Evolutionary conservation across 2,797 vertebrate genomes (phyloP), one percentile per base, ranked within the genome.

Genomic region (Paedocypris micromegethes): DNA sequence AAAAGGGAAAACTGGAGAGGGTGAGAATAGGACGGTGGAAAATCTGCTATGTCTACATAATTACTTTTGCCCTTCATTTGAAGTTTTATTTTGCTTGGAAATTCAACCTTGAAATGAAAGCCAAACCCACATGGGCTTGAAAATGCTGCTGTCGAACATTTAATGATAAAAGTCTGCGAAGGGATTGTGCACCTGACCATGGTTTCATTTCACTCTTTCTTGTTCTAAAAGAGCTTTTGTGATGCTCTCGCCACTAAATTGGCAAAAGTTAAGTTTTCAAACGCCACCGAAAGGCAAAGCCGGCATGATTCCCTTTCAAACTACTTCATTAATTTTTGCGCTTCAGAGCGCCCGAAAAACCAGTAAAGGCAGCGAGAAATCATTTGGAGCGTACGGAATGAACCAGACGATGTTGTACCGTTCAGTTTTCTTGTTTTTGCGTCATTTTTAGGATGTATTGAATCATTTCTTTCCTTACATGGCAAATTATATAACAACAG

Each of bases 61-160:
- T 7, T 61, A 75, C 71, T 73, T 64, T 57, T 68, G 72, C 74
- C 71, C 41, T 74, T 82, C 69, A 80, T 64, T 72, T 72, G 71
- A 50, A 56, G 68, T 49, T 66, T 57, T 58, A 61, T 71, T 57
- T 74, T 63, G 60, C 41, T 54, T 37, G 44, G 64, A 59, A 58
- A 53, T 65, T 65, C 54, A 71, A 73, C 71, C 71, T 73, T 65
- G 66, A 67, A 69, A 75, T 67, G 38, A 57, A 67, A 70, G 57
- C 62, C 51, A 53, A 64, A 41, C 9, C 50, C 53, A 53, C 43
- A 64, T 46, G 44, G 66, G 2, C 60, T 43, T 43, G 9, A 52
- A 63, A 58, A 64, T 59, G 41, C 23, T 56, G 52, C 52, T 38
- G 51, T 39, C 40, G 47, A 58, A 65, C 40, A 55, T 68, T 44